Percentiles rank a stretch among this genome's conserved stretches.
These are phyloP conservation scores for Samia ricini DNA, from an alignment of 1,140 invertebrate genomes.

Conservation along the genomic window DNA sequence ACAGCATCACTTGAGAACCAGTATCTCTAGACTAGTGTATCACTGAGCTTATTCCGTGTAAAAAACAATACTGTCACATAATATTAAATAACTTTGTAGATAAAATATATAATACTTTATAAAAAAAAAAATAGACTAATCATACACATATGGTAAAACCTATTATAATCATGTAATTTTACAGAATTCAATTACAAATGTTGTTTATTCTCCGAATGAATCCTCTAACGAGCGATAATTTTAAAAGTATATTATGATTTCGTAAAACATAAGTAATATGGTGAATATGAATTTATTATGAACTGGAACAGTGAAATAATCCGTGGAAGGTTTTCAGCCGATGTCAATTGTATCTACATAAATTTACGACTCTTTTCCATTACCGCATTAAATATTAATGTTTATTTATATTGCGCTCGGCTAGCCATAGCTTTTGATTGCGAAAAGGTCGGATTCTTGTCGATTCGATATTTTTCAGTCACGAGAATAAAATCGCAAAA, in stretches of 20 bases:
- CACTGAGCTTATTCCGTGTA: too few relatives aligned
- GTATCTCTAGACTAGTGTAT: too few relatives aligned
- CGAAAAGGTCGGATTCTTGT: neutral
- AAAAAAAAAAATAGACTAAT: too few relatives aligned
- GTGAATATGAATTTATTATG: neutral
- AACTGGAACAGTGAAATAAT: neutral
- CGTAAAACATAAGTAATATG: neutral
- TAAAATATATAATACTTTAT: too few relatives aligned
- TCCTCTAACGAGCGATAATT: too few relatives aligned
- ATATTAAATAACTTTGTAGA: too few relatives aligned
- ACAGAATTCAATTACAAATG: too few relatives aligned
- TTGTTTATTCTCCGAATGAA: too few relatives aligned
- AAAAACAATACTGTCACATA: too few relatives aligned
- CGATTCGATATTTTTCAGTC: neutral
- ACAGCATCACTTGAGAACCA: too few relatives aligned
- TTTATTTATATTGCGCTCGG: conserved; percentile 5
- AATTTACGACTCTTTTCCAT: conserved; percentile 38
- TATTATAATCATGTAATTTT: too few relatives aligned
- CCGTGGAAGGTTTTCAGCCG: neutral
- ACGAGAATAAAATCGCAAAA: neutral
- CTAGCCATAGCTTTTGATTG: neutral
- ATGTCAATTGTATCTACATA: conserved; percentile 3
- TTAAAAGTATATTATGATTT: neutral
- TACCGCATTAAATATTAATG: conserved; percentile 26
- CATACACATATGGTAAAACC: too few relatives aligned